Conservation (phyloP, 37 sponge, comb jelly and placozoan genomes). For the Cliona cf. orientalis region DNA sequence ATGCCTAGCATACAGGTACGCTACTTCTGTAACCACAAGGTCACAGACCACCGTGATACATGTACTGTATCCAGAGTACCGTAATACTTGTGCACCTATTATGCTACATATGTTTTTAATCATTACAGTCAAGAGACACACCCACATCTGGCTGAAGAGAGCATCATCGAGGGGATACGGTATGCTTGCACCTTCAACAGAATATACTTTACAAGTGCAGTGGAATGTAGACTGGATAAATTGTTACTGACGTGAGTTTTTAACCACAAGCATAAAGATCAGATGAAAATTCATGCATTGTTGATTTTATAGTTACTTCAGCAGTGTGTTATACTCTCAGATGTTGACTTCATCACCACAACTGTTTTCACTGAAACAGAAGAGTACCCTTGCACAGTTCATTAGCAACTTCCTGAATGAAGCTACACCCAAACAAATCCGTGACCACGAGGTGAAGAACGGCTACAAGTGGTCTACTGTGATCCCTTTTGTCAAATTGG, state of each 20-base stretch:
- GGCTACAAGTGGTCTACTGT: conserved; percentile 52
- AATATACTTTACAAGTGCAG: not conserved
- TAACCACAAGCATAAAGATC: not conserved
- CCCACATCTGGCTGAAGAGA: conserved; percentile 2
- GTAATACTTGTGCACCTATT: not conserved
- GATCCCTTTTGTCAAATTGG: conserved; percentile 23
- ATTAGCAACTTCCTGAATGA: conserved; percentile 24
- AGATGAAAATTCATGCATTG: not conserved
- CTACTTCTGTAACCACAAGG: not conserved
- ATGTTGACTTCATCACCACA: conserved; percentile 18
- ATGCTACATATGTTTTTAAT: too few relatives aligned
- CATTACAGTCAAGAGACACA: conserved; percentile 51
- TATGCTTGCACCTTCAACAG: conserved; percentile 6
- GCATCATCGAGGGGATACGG: not conserved
- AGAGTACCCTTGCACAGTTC: not conserved
- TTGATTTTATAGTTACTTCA: conserved; percentile 30
- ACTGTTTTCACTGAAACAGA: not conserved
- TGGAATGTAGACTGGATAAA: not conserved
- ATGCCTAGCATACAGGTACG: conserved; percentile 22
- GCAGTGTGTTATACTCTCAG: conserved; percentile 15
- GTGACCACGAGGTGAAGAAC: conserved; percentile 6
- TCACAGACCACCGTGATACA: not conserved
- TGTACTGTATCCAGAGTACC: not conserved
- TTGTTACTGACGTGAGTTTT: conserved; percentile 20
- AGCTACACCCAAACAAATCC: not conserved